Percentiles rank a stretch among this genome's conserved stretches.
These are phyloP conservation scores for Chanos chanos DNA, from an alignment of 2,797 vertebrate genomes.

Conservation along the genomic window DNA sequence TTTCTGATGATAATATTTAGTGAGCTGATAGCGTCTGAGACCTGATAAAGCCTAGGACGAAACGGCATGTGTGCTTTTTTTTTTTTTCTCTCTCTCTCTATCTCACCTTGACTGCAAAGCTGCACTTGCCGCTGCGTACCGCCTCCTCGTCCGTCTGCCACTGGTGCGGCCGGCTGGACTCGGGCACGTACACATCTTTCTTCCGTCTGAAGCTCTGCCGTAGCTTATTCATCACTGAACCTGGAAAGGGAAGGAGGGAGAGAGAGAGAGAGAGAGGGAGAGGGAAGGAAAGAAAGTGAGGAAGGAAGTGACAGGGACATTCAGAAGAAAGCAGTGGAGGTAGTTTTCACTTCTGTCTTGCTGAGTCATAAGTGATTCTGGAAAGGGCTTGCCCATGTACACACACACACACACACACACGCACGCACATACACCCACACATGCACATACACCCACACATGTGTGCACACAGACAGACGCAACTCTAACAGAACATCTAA, in stretches of 20 bases:
- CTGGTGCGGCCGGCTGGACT: conserved; percentile 96
- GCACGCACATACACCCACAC: no score
- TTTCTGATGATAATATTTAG: no score
- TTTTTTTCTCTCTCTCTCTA: background rate
- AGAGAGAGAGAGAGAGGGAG: background rate
- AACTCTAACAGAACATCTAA: no score
- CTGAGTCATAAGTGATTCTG: no score
- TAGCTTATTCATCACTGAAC: conserved; percentile 95
- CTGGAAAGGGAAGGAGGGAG: conserved; percentile 13
- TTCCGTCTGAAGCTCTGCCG: conserved; percentile 98
- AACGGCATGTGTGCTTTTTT: background rate
- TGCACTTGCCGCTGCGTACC: conserved; percentile 93
- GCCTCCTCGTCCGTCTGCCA: conserved; percentile 99
- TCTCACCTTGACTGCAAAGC: conserved; percentile 96
- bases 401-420: no score
- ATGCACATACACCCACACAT: no score
- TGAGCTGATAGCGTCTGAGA: no score
- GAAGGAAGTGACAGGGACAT: no score
- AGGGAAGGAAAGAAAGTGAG: no score
- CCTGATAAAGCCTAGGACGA: background rate
- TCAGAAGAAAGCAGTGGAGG: no score
- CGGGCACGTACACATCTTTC: conserved; percentile 98
- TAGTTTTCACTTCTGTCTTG: no score
- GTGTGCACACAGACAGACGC: background rate
- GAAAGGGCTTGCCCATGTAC: no score